These are phyloP conservation scores for Ptilonorhynchus violaceus DNA, from an alignment of 2,113 vertebrate species.

Conservation along the genomic window DNA sequence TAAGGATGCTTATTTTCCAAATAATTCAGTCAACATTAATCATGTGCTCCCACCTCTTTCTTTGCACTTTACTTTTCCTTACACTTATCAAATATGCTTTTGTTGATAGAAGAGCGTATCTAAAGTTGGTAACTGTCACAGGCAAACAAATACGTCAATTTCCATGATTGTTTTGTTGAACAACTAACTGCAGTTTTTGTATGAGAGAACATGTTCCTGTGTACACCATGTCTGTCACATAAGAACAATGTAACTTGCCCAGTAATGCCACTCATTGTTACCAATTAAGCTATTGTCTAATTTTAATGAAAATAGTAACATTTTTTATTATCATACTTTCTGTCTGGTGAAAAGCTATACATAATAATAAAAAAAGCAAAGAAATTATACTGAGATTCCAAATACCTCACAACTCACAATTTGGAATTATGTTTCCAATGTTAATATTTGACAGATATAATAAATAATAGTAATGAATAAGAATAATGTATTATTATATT, in stretches of 20 bases:
- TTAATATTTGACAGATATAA: background rate
- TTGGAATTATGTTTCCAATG: background rate
- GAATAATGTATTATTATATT: constrained; percentile 9
- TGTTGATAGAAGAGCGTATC: background rate
- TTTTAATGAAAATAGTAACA: background rate
- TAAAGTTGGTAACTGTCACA: background rate
- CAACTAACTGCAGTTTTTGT: background rate
- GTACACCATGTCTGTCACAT: background rate
- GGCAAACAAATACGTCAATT: background rate
- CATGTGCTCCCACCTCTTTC: background rate
- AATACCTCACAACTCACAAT: background rate
- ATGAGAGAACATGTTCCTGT: background rate
- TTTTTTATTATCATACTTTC: background rate
- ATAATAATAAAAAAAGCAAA: background rate
- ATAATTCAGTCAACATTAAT: background rate
- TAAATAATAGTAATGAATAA: background rate
- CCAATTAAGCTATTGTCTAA: background rate
- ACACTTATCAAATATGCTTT: background rate
- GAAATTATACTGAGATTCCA: background rate
- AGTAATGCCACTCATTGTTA: background rate
- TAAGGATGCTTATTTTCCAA: background rate
- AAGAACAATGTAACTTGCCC: background rate
- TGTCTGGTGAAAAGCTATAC: background rate
- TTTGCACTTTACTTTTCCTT: background rate
- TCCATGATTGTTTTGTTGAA: background rate